A percentile compares a stretch with the other conserved stretches of the same genome.
Conservation (phyloP, 2,797 vertebrate species). For the Dicrostonyx torquatus region DNA sequence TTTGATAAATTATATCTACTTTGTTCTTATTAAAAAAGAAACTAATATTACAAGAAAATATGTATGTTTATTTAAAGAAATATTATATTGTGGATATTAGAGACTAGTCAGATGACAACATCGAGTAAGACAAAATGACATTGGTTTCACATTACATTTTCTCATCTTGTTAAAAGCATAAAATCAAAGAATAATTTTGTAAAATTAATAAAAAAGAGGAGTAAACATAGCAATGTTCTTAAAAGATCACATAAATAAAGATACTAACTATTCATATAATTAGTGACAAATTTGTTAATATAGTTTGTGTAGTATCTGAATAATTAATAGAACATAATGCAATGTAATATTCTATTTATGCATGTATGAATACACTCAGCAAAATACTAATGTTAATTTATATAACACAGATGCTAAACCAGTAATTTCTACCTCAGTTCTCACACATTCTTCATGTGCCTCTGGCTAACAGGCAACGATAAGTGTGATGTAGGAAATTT, state of each 20-base stretch:
- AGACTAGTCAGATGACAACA: not conserved
- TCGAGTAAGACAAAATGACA: not conserved
- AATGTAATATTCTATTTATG: not conserved
- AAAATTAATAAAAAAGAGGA: constrained; percentile 1
- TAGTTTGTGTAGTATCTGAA: not conserved
- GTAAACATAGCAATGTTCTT: not conserved
- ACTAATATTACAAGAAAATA: not conserved
- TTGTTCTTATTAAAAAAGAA: constrained; percentile 13
- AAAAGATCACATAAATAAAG: not conserved
- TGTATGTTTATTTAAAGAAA: constrained; percentile 8
- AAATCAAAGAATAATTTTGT: not conserved
- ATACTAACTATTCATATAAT: not conserved
- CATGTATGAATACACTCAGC: not conserved
- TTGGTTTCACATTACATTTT: not conserved
- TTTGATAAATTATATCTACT: constrained; percentile 3
- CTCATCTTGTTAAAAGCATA: not conserved
- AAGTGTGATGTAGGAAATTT: not conserved
- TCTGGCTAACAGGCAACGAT: not conserved
- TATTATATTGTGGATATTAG: not conserved
- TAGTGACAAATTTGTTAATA: not conserved
- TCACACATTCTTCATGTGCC: not conserved
- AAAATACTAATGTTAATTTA: not conserved
- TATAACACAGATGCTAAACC: not conserved
- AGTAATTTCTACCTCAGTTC: not conserved
- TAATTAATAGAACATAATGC: not conserved